Conservation (phyloP, 2,888 invertebrate genomes). For the Brenthis daphne region DNA sequence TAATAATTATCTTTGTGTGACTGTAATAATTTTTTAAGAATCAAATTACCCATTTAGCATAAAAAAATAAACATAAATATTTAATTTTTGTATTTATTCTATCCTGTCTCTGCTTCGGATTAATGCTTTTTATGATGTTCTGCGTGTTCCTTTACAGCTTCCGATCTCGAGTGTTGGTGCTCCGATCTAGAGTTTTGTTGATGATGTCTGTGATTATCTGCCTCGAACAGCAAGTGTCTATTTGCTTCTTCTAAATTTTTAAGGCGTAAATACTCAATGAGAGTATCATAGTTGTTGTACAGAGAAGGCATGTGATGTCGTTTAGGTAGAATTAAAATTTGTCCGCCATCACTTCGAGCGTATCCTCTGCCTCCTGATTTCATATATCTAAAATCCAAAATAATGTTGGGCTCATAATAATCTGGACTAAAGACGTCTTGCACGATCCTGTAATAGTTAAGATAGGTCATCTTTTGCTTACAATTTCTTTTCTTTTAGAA, state of each 20-base stretch:
- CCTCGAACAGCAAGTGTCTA: constrained; percentile 10
- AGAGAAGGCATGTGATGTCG: constrained; percentile 49
- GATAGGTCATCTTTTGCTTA: too few species aligned
- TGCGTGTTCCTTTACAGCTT: not conserved
- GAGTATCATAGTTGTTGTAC: constrained; percentile 60
- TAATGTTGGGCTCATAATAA: constrained; percentile 63
- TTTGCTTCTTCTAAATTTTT: constrained; percentile 51
- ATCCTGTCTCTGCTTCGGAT: constrained; percentile 7
- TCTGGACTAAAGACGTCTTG: constrained; percentile 63
- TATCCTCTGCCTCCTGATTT: constrained; percentile 70
- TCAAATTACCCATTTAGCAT: not conserved
- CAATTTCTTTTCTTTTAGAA: too few species aligned
- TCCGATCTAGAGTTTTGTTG: not conserved
- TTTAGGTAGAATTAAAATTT: constrained; percentile 65
- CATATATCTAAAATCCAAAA: constrained; percentile 69
- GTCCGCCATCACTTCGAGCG: constrained; percentile 65
- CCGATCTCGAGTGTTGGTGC: not conserved
- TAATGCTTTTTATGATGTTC: not conserved
- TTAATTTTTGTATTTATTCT: constrained; percentile 12
- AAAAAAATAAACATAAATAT: not conserved
- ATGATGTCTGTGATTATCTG: not conserved
- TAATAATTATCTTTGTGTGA: too few species aligned
- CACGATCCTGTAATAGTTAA: constrained; percentile 54
- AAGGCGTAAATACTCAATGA: constrained; percentile 62
- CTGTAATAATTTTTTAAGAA: too few species aligned